phyloP scores from a whole-genome alignment of 2,888 invertebrate genomes.

The Lathronympha strigana region DNA sequence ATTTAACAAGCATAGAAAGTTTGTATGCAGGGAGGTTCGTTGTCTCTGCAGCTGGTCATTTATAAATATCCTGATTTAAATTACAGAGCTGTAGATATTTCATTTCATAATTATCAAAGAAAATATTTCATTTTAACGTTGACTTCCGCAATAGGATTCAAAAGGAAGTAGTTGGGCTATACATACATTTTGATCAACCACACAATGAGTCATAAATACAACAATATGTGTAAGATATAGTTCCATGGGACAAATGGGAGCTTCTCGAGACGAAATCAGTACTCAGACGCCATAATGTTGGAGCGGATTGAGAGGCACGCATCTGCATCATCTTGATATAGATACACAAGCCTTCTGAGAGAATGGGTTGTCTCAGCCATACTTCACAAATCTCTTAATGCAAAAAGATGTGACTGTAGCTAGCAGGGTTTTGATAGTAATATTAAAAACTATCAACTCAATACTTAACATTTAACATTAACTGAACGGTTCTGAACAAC shows the following conservation, averaged over 20 bases:
- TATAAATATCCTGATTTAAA: too few relatives aligned
- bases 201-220: neutral
- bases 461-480: neutral
- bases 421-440: neutral
- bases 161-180: too few relatives aligned
- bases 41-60: too few relatives aligned
- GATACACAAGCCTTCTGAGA: neutral
- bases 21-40: too few relatives aligned
- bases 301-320: neutral
- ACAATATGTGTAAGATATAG: neutral
- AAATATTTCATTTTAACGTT: too few relatives aligned
- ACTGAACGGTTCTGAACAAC: neutral
- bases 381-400: neutral
- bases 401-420: neutral
- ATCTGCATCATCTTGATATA: neutral
- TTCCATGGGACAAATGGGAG: neutral
- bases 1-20: too few relatives aligned
- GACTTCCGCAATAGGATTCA: too few relatives aligned
- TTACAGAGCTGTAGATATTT: too few relatives aligned
- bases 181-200: neutral
- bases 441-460: too few relatives aligned
- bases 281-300: slow-evolving; percentile 2
- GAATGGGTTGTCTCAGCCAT: slow-evolving; percentile 13
- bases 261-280: slow-evolving; percentile 3
- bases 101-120: too few relatives aligned